Evolutionary conservation across 2,888 invertebrate species (phyloP).

Genomic region (Limnephilus auricula): DNA sequence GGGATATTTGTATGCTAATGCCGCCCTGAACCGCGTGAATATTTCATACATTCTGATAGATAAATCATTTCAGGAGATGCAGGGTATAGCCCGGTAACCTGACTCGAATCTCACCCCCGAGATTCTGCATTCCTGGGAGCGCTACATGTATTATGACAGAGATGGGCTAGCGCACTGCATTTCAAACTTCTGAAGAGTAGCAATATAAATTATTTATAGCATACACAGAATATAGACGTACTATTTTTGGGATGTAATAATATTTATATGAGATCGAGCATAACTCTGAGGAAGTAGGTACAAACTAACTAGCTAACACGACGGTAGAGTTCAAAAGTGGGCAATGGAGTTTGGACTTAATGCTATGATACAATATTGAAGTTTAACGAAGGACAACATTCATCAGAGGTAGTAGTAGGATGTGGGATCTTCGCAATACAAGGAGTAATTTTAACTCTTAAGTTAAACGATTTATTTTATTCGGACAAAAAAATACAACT

Average conservation of each 20-base stretch:
- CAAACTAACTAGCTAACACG: too few species aligned
- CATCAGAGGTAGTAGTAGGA: too few species aligned
- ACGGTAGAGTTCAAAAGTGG: too few species aligned
- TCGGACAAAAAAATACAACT: too few species aligned
- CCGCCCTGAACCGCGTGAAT: slow-evolving; percentile 2
- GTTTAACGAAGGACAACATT: too few species aligned
- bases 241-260: background rate
- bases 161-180: background rate
- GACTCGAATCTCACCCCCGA: background rate
- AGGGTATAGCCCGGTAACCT: slow-evolving; percentile 9
- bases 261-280: too few species aligned
- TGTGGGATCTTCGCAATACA: too few species aligned
- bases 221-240: background rate
- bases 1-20: slow-evolving; percentile 7
- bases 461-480: too few species aligned
- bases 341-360: too few species aligned
- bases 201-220: background rate
- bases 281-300: too few species aligned
- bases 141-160: background rate
- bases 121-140: background rate
- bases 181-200: background rate
- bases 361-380: too few species aligned
- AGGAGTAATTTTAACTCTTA: too few species aligned
- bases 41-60: slow-evolving; percentile 28
- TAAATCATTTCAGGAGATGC: slow-evolving; percentile 36